Conservation (phyloP, 1,140 invertebrate genomes). For the Drosophila elegans region DNA sequence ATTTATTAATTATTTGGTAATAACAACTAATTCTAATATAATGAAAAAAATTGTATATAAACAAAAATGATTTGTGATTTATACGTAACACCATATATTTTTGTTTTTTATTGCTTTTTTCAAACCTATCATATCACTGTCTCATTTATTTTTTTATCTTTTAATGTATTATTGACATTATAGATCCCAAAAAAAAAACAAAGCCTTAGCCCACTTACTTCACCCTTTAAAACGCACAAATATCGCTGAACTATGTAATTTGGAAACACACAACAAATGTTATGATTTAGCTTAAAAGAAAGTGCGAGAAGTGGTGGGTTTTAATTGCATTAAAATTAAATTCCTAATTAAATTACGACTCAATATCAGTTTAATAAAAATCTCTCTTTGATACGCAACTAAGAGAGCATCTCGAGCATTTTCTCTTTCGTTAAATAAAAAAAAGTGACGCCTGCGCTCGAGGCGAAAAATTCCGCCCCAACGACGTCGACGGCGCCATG, state of each 20-base stretch:
- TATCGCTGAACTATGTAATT: not conserved
- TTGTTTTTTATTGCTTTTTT: too few relatives aligned
- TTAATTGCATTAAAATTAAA: constrained; percentile 63
- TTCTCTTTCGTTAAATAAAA: constrained; percentile 1
- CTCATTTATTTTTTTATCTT: too few relatives aligned
- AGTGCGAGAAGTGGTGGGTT: not conserved
- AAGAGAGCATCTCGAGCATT: constrained; percentile 24
- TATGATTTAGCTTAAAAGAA: not conserved
- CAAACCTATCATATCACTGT: too few relatives aligned
- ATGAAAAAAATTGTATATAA: too few relatives aligned
- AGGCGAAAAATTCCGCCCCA: constrained; percentile 32
- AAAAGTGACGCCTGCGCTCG: constrained; percentile 40
- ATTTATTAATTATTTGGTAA: too few relatives aligned
- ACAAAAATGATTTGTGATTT: too few relatives aligned
- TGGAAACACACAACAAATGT: not conserved
- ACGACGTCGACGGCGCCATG: constrained; percentile 22
- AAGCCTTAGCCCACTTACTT: too few relatives aligned
- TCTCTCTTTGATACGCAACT: not conserved
- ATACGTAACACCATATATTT: too few relatives aligned
- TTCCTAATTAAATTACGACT: constrained; percentile 60
- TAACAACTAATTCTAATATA: too few relatives aligned
- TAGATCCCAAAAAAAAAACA: too few relatives aligned
- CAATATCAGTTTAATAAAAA: constrained; percentile 35
- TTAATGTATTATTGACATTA: too few relatives aligned
- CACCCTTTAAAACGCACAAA: too few relatives aligned